Conservation (phyloP, 1,140 invertebrate species). For the Sarcophaga bullata region DNA sequence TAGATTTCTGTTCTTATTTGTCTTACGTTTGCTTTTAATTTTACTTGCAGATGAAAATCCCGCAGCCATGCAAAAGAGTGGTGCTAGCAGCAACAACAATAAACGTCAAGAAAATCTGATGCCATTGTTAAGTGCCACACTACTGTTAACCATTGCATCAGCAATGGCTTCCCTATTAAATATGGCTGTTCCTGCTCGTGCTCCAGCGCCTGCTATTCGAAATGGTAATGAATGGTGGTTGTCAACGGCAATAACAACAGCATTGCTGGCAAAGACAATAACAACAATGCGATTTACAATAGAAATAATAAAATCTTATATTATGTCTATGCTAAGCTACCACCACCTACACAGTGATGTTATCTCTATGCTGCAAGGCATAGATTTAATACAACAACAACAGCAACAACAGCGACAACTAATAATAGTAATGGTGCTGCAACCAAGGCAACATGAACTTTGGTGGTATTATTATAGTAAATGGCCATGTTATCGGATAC, state of each 20-base stretch:
- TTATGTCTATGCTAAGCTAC: background rate
- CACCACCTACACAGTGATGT: background rate
- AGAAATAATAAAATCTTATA: background rate
- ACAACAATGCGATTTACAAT: background rate
- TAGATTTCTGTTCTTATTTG: slow-evolving; percentile 19
- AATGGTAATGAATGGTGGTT: background rate
- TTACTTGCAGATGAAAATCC: slow-evolving; percentile 60
- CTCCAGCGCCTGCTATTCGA: no score
- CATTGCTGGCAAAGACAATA: background rate
- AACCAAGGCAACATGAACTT: no score
- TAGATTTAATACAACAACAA: background rate
- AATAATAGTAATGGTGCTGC: background rate
- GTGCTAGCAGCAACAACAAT: slow-evolving; percentile 28
- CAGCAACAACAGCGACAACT: background rate
- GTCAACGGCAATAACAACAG: slow-evolving; percentile 27
- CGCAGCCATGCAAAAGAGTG: slow-evolving; percentile 62
- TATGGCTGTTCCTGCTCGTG: background rate
- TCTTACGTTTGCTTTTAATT: background rate
- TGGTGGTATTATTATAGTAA: no score
- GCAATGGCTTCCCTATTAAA: slow-evolving; percentile 1
- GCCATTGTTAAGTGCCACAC: background rate
- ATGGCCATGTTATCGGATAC: no score
- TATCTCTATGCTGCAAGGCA: background rate
- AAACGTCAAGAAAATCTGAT: background rate
- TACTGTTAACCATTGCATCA: slow-evolving; percentile 21